phyloP scores from a whole-genome alignment of 2,888 invertebrate genomes.

The Patella pellucida region DNA sequence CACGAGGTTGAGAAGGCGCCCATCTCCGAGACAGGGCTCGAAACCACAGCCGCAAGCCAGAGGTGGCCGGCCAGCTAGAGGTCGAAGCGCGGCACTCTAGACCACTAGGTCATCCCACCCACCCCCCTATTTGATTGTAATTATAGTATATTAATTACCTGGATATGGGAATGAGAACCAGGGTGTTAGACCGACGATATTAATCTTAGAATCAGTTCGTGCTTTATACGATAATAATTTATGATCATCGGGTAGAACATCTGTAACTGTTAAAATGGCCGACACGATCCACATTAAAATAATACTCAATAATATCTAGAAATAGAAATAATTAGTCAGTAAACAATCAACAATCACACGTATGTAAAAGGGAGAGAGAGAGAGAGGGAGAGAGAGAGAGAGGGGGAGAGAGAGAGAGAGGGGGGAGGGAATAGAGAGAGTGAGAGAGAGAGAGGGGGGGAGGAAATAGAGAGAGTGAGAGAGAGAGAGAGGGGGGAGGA shows the following conservation, averaged over 20 bases:
- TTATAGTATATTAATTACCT: conserved; percentile 70
- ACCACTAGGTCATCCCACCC: too few species aligned
- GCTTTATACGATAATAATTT: conserved; percentile 77
- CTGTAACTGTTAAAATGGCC: conserved; percentile 78
- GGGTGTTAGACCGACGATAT: conserved; percentile 80
- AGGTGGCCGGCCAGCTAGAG: too few species aligned
- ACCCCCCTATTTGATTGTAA: too few species aligned
- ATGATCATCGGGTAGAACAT: conserved; percentile 74
- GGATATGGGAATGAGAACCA: conserved; percentile 88
- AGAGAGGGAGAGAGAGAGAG: conserved; percentile 15
- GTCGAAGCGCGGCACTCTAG: too few species aligned
- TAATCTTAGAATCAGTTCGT: conserved; percentile 81
- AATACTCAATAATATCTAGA: conserved; percentile 82
- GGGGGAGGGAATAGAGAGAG: too few species aligned
- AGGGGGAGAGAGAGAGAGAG: background rate
- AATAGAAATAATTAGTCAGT: conserved; percentile 4
- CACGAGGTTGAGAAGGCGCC: too few species aligned
- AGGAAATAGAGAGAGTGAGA: too few species aligned
- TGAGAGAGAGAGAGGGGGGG: background rate
- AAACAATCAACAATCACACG: background rate
- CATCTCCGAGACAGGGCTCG: too few species aligned
- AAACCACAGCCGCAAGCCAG: too few species aligned
- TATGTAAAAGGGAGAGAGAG: background rate
- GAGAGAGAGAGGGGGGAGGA: background rate
- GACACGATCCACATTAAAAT: conserved; percentile 84